phyloP scores from a whole-genome alignment of 2,113 vertebrate species.

The Megatriorchis doriae region DNA sequence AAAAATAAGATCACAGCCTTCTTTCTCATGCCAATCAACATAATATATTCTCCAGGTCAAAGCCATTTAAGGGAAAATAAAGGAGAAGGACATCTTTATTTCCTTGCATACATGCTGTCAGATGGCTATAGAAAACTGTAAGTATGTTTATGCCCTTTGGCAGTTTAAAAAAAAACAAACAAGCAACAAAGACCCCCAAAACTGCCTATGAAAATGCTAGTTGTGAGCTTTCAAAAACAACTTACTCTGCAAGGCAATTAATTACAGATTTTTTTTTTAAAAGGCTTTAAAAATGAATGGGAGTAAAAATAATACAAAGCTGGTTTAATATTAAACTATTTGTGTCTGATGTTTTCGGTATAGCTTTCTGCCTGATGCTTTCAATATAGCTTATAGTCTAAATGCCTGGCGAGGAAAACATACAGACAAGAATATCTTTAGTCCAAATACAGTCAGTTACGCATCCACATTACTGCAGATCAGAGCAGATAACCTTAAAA shows the following conservation, averaged over 20 bases:
- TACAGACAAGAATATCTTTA: background rate
- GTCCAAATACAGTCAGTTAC: background rate
- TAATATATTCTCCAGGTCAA: slow-evolving; percentile 30
- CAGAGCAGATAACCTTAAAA: background rate
- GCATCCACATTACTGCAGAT: background rate
- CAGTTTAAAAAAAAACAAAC: background rate
- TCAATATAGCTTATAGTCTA: background rate
- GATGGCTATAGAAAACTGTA: background rate
- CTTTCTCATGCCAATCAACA: slow-evolving; percentile 32
- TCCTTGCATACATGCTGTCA: background rate
- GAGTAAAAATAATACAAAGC: background rate
- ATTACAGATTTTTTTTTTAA: background rate
- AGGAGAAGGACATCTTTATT: background rate
- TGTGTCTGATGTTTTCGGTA: background rate
- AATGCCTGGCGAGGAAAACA: background rate
- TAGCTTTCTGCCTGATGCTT: background rate
- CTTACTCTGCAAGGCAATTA: background rate
- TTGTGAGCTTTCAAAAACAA: background rate
- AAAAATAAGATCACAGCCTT: slow-evolving; percentile 43
- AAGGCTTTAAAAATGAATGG: background rate
- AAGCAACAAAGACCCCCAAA: background rate
- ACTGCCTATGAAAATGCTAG: background rate
- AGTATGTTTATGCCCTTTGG: background rate
- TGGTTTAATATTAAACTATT: background rate
- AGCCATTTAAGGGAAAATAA: slow-evolving; percentile 19